Conservation (phyloP, 1,140 invertebrate genomes). For the Drosophila ogumai region DNA sequence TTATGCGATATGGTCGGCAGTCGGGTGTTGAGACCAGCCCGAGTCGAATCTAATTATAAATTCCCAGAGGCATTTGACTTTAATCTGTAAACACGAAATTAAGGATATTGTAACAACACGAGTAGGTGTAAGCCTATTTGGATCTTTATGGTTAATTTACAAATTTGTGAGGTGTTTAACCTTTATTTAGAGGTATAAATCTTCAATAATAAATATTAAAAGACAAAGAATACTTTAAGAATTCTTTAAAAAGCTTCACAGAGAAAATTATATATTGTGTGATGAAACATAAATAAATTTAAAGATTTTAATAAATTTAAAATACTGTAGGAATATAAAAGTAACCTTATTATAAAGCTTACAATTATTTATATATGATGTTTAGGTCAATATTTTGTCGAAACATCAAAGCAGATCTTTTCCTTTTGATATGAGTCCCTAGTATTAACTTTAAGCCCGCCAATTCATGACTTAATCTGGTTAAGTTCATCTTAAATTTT, state of each 20-base stretch:
- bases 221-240: not conserved
- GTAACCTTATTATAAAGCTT: too few relatives aligned
- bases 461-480: not conserved
- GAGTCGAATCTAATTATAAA: constrained; percentile 32
- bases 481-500: constrained; percentile 11
- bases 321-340: too few relatives aligned
- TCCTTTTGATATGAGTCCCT: too few relatives aligned
- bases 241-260: not conserved
- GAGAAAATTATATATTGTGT: not conserved
- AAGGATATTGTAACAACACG: constrained; percentile 3
- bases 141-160: constrained; percentile 1
- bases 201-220: not conserved
- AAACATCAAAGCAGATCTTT: too few relatives aligned
- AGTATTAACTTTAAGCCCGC: not conserved
- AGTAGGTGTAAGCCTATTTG: constrained; percentile 1
- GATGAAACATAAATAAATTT: too few relatives aligned
- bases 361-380: too few relatives aligned
- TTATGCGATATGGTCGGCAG: constrained; percentile 29
- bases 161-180: not conserved
- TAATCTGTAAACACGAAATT: constrained; percentile 3
- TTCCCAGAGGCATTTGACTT: constrained; percentile 13
- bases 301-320: too few relatives aligned
- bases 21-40: not conserved
- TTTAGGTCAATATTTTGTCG: too few relatives aligned
- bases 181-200: not conserved